Conservation (phyloP, 2,113 vertebrate genomes). For the Rhegmatorhina hoffmannsi region DNA sequence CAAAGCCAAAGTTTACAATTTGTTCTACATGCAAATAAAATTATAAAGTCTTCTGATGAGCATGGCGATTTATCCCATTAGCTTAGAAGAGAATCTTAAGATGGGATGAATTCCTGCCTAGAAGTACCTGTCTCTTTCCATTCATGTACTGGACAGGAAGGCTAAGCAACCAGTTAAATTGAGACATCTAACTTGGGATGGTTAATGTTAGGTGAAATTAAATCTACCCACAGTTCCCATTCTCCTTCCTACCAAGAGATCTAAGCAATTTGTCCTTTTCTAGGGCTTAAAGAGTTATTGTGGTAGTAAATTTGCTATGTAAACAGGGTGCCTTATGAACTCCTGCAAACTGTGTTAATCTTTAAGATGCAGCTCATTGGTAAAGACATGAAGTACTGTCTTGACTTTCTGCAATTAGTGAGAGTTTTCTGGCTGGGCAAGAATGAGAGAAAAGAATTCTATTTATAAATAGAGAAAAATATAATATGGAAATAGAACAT, state of each 20-base stretch:
- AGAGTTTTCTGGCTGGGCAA: not conserved
- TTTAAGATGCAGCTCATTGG: not conserved
- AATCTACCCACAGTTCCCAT: not conserved
- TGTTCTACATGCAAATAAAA: not conserved
- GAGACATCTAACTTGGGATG: not conserved
- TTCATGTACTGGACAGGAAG: not conserved
- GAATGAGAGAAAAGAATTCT: not conserved
- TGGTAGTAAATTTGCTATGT: not conserved
- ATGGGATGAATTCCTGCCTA: not conserved
- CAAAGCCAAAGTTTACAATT: not conserved
- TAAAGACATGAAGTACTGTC: not conserved
- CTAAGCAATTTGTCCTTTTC: not conserved
- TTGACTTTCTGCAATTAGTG: not conserved
- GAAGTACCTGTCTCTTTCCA: not conserved
- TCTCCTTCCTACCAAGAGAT: not conserved
- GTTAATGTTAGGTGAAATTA: slow-evolving; percentile 22
- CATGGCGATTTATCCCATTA: not conserved
- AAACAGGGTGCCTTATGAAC: not conserved
- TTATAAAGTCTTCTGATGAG: not conserved
- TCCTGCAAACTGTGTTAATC: not conserved
- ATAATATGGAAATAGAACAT: not conserved
- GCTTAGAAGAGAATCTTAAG: not conserved
- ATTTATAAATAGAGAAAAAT: not conserved
- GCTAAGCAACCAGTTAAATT: not conserved
- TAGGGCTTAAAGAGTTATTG: not conserved